Evolutionary conservation across 1,140 invertebrate species (phyloP).

Genomic region (Muscidifurax raptorellus): DNA sequence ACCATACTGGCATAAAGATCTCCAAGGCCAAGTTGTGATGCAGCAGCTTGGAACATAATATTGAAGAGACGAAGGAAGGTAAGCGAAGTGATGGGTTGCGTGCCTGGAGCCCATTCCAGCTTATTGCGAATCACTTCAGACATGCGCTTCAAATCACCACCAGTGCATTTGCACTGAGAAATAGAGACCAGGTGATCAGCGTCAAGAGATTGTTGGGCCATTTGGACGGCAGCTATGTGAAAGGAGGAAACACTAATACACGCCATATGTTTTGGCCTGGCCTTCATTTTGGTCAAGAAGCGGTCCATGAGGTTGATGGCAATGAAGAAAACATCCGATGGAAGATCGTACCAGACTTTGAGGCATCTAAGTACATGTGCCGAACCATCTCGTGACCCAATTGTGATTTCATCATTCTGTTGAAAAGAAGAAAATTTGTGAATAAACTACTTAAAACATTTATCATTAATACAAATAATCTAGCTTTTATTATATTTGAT

Average conservation of each 20-base stretch:
- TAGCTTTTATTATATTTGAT: neutral
- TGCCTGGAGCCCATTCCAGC: constrained; percentile 78
- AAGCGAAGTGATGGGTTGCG: constrained; percentile 79
- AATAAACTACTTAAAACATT: neutral
- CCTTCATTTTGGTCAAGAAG: constrained; percentile 84
- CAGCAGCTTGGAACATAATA: constrained; percentile 77
- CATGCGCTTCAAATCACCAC: constrained; percentile 84
- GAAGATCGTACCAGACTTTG: constrained; percentile 88
- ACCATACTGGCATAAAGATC: constrained; percentile 72
- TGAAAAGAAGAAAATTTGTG: constrained; percentile 32
- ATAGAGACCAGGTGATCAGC: constrained; percentile 76
- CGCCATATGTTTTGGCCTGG: constrained; percentile 82
- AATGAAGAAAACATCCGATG: constrained; percentile 85
- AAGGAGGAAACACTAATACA: constrained; percentile 84
- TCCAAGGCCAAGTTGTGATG: constrained; percentile 73
- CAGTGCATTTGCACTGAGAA: constrained; percentile 84
- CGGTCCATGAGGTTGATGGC: constrained; percentile 87
- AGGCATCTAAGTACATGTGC: constrained; percentile 87
- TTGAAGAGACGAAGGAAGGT: constrained; percentile 82
- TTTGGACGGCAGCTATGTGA: constrained; percentile 78
- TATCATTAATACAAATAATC: neutral
- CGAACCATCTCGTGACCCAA: constrained; percentile 84
- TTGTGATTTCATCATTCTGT: constrained; percentile 82
- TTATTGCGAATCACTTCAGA: constrained; percentile 83
- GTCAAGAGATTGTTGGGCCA: constrained; percentile 68